Evolutionary conservation across 2,797 vertebrate genomes (phyloP).

Genomic region (Coregonus sp.): DNA sequence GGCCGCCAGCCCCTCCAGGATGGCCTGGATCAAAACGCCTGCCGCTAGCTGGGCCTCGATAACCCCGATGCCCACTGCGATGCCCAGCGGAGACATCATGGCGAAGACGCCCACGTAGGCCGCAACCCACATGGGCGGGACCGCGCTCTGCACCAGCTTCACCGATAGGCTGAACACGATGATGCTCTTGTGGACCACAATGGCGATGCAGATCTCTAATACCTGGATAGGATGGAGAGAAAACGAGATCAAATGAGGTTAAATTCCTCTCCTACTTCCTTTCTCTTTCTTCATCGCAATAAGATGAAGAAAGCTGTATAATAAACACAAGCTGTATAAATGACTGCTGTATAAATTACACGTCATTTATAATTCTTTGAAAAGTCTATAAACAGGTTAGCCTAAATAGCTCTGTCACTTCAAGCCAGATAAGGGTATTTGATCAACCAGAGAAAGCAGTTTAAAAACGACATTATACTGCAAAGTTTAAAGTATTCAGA

Average conservation of each 20-base stretch:
- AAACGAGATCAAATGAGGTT: background rate
- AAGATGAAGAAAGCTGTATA: too few species aligned
- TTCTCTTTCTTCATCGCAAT: background rate
- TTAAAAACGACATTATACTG: too few species aligned
- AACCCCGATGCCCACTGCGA: slow-evolving; percentile 81
- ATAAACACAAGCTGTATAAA: too few species aligned
- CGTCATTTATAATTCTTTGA: too few species aligned
- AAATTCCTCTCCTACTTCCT: background rate
- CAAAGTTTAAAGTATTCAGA: too few species aligned
- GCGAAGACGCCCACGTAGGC: slow-evolving; percentile 81
- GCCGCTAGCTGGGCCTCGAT: slow-evolving; percentile 68
- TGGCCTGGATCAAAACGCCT: slow-evolving; percentile 75
- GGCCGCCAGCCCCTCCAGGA: slow-evolving; percentile 84
- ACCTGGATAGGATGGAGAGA: slow-evolving; percentile 63
- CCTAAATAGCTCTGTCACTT: too few species aligned
- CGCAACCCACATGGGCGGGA: slow-evolving; percentile 69
- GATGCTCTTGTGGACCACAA: slow-evolving; percentile 89
- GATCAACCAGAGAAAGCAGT: too few species aligned
- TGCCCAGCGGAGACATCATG: slow-evolving; percentile 85
- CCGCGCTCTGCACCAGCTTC: slow-evolving; percentile 80
- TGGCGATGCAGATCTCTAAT: slow-evolving; percentile 85
- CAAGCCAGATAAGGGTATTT: too few species aligned
- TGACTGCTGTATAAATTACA: too few species aligned
- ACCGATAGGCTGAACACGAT: slow-evolving; percentile 88
- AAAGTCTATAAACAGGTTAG: too few species aligned